A percentile compares a stretch with the other conserved stretches of the same genome.
These are phyloP conservation scores for Danio choprae DNA, from an alignment of 2,797 vertebrate species.

Conservation along the genomic window DNA sequence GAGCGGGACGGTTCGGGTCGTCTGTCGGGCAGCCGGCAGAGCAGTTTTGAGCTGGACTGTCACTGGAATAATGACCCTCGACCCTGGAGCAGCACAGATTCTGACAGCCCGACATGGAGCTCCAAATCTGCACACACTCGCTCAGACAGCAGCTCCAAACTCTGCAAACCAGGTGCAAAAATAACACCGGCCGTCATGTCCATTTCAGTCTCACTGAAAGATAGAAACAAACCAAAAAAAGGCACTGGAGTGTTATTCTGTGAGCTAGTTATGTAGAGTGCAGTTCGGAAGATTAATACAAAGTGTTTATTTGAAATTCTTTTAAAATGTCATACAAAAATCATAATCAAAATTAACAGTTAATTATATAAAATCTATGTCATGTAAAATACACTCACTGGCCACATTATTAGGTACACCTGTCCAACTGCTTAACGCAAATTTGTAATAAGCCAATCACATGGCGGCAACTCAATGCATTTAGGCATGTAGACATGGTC, in stretches of 20 bases:
- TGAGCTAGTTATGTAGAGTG: neutral
- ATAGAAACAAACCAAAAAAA: neutral
- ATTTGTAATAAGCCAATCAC: too few relatives aligned
- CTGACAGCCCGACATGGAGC: conserved; percentile 88
- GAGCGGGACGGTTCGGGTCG: conserved; percentile 86
- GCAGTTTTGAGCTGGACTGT: conserved; percentile 90
- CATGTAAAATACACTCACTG: too few relatives aligned
- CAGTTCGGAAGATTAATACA: neutral
- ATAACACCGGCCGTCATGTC: neutral
- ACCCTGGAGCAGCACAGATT: conserved; percentile 97
- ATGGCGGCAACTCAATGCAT: too few relatives aligned
- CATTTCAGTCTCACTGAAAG: neutral
- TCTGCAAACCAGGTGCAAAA: conserved; percentile 83
- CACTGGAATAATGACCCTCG: conserved; percentile 84
- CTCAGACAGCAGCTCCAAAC: conserved; percentile 81
- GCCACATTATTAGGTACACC: too few relatives aligned
- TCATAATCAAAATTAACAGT: too few relatives aligned
- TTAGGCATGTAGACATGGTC: too few relatives aligned
- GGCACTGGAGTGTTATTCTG: neutral
- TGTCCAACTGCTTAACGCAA: too few relatives aligned
- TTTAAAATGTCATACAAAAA: neutral
- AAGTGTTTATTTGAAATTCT: neutral
- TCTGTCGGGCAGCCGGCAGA: conserved; percentile 90
- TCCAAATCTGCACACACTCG: conserved; percentile 81
- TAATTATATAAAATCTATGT: too few relatives aligned